These are phyloP conservation scores for Drosophila mulleri DNA, from an alignment of 2,888 invertebrate genomes.

Conservation along the genomic window DNA sequence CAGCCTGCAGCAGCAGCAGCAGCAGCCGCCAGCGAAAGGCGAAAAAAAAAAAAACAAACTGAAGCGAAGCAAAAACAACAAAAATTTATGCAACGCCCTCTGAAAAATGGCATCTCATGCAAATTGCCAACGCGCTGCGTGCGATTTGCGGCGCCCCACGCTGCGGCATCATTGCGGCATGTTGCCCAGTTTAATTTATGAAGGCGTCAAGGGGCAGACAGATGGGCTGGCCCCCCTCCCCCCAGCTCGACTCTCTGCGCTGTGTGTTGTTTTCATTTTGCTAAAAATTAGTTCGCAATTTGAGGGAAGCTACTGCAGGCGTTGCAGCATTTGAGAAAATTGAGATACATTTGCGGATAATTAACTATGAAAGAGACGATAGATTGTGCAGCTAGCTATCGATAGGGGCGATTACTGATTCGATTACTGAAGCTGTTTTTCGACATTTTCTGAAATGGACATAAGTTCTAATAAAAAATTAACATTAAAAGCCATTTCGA, in stretches of 20 bases:
- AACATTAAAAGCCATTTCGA: too few species aligned
- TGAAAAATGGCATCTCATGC: slow-evolving; percentile 69
- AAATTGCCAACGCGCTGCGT: slow-evolving; percentile 54
- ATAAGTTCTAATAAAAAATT: neutral
- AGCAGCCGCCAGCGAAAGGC: slow-evolving; percentile 6
- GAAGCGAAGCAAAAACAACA: slow-evolving; percentile 12
- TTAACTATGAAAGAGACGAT: neutral
- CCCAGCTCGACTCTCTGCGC: neutral
- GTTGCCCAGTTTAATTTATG: slow-evolving; percentile 41
- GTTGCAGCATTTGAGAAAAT: slow-evolving; percentile 8
- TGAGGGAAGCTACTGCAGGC: neutral
- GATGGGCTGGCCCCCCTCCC: neutral
- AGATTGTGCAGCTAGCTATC: neutral
- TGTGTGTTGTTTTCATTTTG: slow-evolving; percentile 26
- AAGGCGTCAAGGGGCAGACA: slow-evolving; percentile 3
- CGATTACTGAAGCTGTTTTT: neutral
- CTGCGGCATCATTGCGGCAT: slow-evolving; percentile 57
- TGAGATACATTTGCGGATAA: slow-evolving; percentile 1
- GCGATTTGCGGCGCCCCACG: slow-evolving; percentile 48
- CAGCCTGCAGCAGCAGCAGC: slow-evolving; percentile 21
- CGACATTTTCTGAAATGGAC: neutral
- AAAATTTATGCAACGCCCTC: slow-evolving; percentile 65
- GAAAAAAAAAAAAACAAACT: too few species aligned
- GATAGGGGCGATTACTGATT: neutral
- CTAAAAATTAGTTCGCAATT: slow-evolving; percentile 15